Base-by-base conservation (phyloP, 2,113 vertebrate genomes). In the Oreochromis aureus region DNA sequence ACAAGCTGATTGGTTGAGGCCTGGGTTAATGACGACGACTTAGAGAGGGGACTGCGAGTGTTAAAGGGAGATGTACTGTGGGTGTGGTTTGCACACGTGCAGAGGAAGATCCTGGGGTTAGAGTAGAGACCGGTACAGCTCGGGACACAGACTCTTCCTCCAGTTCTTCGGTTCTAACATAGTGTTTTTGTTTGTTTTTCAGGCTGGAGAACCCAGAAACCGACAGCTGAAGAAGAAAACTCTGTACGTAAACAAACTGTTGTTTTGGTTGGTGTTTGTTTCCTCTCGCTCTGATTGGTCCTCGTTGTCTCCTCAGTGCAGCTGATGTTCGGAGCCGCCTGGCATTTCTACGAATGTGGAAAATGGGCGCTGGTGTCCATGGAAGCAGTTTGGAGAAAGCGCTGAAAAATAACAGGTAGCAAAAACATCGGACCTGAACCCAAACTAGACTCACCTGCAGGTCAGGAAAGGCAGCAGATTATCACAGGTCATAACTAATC, bases 351-450 rank as follows among this genome's bases (percentile, higher is more conserved):
- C 95, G 97, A 58, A 93, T 95, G 61, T 89, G 96, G 44, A 98
- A 96, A 2, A 87, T 58, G 53, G 81, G 46, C 5, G 92, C 96
- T 32, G 95, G 95, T 4, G 93, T 96, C 0, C 95, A 96, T 7
- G 95, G 96, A 32, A 97, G 96, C 93, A 98, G 98, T 79, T 87
- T 97, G 88, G 97, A 99, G 95, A 98, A 98, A 96, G 97, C 96
- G 82, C 94, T 97, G 53, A 97, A 96, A 59, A 95, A 94, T 88
- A 88, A 86, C 89, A 92, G 92, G 95, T 94, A 56, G 22, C 46
- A 85, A 61, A 44, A 36, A 15, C 9, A 13, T n/a, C 9, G 1
- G 51, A 4, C 7, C 5, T 16, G 10, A 22, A 22, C 5, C n/a
- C 1, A 3, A 48, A 36, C 18, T 2, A 9, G 18, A 30, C 27